Evolutionary conservation across 2,797 vertebrate genomes (phyloP).

Genomic region (Myotis vivesi): DNA sequence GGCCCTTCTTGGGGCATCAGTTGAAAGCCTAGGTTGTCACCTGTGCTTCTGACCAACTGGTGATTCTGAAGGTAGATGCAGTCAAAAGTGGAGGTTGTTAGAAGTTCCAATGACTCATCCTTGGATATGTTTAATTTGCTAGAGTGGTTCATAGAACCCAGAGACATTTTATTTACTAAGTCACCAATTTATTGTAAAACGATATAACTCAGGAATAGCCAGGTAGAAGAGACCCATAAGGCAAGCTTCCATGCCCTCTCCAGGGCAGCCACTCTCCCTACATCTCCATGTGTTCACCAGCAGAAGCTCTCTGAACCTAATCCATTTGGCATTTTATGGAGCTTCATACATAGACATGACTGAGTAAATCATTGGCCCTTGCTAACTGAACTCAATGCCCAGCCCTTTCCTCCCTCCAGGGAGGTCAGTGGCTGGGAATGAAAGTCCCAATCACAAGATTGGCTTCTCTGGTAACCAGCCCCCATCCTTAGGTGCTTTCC

Average conservation of each 20-base stretch:
- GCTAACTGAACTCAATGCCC: background rate
- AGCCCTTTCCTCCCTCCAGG: too few relatives aligned
- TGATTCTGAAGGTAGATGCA: background rate
- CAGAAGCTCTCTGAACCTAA: background rate
- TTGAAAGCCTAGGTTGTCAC: background rate
- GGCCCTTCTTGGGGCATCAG: too few relatives aligned
- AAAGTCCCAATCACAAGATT: background rate
- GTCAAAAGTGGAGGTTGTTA: background rate
- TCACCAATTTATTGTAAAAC: background rate
- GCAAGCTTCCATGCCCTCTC: background rate
- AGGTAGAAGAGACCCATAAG: background rate
- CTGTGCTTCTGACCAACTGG: background rate
- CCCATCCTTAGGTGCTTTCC: background rate
- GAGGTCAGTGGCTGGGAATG: background rate
- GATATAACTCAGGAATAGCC: background rate
- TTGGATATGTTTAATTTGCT: background rate
- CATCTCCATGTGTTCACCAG: background rate
- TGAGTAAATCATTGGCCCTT: background rate
- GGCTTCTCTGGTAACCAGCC: background rate
- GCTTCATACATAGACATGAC: background rate
- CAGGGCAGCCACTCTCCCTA: background rate
- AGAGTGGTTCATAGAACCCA: background rate
- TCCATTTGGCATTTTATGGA: background rate
- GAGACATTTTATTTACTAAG: background rate
- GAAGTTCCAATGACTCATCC: background rate